Evolutionary conservation across 2,888 invertebrate genomes (phyloP).

Genomic region (Drosophila histrio): DNA sequence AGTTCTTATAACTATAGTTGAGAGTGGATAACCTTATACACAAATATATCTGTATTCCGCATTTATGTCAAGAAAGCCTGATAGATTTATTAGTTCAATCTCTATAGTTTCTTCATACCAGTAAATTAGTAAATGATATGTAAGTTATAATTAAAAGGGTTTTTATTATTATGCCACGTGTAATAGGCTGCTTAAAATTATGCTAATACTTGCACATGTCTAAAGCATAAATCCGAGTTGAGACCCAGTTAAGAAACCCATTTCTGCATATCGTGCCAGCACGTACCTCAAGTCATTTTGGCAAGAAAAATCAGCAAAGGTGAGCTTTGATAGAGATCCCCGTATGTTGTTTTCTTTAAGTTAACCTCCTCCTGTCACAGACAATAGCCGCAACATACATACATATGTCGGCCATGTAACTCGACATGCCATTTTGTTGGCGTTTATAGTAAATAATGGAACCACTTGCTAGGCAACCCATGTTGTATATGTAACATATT

Average conservation of each 20-base stretch:
- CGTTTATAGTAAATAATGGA: conserved; percentile 15
- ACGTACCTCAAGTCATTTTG: conserved; percentile 29
- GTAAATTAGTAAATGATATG: not conserved
- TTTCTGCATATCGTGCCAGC: conserved; percentile 37
- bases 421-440: conserved; percentile 53
- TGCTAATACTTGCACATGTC: conserved; percentile 4
- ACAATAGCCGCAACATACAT: conserved; percentile 33
- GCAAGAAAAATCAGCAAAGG: conserved; percentile 20
- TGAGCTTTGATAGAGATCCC: conserved; percentile 32
- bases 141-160: not conserved
- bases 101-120: not conserved
- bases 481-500: not conserved
- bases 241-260: not conserved
- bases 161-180: not conserved
- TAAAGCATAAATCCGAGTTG: not conserved
- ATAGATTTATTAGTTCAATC: no score
- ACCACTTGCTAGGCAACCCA: conserved; percentile 13
- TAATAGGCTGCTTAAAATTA: not conserved
- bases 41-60: no score
- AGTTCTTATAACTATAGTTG: no score
- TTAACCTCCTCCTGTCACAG: conserved; percentile 29
- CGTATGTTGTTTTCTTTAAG: conserved; percentile 16
- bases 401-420: conserved; percentile 43
- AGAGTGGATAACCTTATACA: no score
- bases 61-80: not conserved